These are phyloP conservation scores for Hiodon tergisus DNA, from an alignment of 2,113 vertebrate genomes.

Conservation along the genomic window DNA sequence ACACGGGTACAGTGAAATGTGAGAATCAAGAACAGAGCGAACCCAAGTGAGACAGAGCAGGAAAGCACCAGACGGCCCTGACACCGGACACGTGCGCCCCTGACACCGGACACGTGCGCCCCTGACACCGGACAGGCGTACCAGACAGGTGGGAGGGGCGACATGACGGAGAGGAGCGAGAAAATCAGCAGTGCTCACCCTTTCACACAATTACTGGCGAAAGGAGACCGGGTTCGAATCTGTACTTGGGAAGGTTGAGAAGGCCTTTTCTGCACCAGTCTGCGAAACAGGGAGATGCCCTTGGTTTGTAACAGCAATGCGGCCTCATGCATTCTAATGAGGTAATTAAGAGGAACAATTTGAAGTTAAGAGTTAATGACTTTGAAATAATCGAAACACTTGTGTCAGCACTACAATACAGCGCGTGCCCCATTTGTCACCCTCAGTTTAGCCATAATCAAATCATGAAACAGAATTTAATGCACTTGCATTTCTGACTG, in stretches of 20 bases:
- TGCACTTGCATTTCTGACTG: background rate
- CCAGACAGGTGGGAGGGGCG: background rate
- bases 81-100: too few species aligned
- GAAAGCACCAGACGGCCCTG: background rate
- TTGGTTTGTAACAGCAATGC: background rate
- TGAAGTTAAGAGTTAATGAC: conserved; percentile 34
- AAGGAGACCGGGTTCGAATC: too few species aligned
- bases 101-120: background rate
- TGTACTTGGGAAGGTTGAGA: too few species aligned
- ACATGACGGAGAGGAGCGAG: background rate
- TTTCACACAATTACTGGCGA: too few species aligned
- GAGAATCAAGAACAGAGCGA: background rate
- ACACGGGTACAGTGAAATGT: background rate
- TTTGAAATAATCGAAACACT: conserved; percentile 33
- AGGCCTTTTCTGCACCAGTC: too few species aligned
- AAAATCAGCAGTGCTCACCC: background rate
- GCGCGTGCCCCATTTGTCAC: conserved; percentile 18
- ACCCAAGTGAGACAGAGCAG: background rate
- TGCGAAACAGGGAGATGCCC: background rate
- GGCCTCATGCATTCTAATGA: conserved; percentile 28
- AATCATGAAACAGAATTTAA: conserved; percentile 22
- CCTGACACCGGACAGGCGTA: background rate
- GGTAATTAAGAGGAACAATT: conserved; percentile 27
- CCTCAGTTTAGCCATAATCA: conserved; percentile 29
- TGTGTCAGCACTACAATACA: conserved; percentile 23